Percentiles rank a stretch among this genome's conserved stretches.
phyloP scores from a whole-genome alignment of 1,140 invertebrate genomes.

The Rhopalosiphum maidis region DNA sequence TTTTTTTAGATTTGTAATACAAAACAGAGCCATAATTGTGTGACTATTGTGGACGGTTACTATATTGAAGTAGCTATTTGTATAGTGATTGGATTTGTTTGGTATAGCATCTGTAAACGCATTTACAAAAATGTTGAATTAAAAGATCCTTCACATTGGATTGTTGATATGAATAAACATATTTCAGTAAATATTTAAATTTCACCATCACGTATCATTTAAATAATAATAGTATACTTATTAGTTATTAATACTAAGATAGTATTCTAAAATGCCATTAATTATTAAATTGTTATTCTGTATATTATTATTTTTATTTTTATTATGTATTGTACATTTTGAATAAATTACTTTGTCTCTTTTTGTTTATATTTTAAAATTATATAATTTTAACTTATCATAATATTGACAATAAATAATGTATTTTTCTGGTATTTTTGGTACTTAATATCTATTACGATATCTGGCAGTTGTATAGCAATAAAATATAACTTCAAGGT shows the following conservation, averaged over 20 bases:
- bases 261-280: background rate
- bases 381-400: background rate
- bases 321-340: background rate
- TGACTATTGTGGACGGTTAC: slow-evolving; percentile 83
- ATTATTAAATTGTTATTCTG: background rate
- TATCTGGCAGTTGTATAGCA: too few relatives aligned
- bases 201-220: background rate
- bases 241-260: background rate
- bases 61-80: slow-evolving; percentile 87
- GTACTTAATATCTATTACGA: too few relatives aligned
- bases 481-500: too few relatives aligned
- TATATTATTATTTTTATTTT: background rate
- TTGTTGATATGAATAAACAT: background rate
- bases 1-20: slow-evolving; percentile 2
- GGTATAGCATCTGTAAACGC: slow-evolving; percentile 64
- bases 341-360: background rate
- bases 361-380: background rate
- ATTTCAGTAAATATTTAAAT: background rate
- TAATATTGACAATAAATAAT: background rate
- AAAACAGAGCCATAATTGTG: slow-evolving; percentile 65
- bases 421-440: too few relatives aligned
- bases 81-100: slow-evolving; percentile 82
- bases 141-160: background rate
- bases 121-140: background rate
- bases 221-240: background rate